Evolutionary conservation across 2,888 invertebrate species (phyloP).

Genomic region (Asteroscopus sphinx): DNA sequence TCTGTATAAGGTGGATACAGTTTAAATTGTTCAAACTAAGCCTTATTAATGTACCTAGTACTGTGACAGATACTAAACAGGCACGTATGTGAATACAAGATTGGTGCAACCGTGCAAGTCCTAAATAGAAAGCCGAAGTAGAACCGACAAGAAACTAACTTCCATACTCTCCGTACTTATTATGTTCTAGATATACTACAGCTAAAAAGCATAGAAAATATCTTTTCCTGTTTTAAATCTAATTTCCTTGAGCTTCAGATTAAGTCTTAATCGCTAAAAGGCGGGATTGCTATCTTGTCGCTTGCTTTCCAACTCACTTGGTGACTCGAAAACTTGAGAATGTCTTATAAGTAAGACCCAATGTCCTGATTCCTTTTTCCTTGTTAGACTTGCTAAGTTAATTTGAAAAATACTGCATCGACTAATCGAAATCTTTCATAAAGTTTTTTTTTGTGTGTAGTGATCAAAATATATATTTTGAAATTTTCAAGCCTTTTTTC

Average conservation of each 20-base stretch:
- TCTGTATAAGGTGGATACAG: too few species aligned
- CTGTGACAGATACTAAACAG: too few species aligned
- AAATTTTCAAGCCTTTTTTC: too few species aligned
- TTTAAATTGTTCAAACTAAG: too few species aligned
- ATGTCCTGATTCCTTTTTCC: slow-evolving; percentile 29
- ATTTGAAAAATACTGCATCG: slow-evolving; percentile 17
- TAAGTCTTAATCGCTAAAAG: slow-evolving; percentile 30
- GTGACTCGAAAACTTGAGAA: slow-evolving; percentile 25
- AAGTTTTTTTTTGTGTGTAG: too few species aligned
- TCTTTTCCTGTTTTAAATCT: slow-evolving; percentile 16
- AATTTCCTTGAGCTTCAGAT: slow-evolving; percentile 24
- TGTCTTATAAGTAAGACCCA: slow-evolving; percentile 30
- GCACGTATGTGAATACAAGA: too few species aligned
- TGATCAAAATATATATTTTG: not conserved
- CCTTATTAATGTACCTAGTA: too few species aligned
- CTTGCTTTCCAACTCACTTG: slow-evolving; percentile 29
- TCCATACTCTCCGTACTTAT: too few species aligned
- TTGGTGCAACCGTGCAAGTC: too few species aligned
- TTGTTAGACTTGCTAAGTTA: slow-evolving; percentile 25
- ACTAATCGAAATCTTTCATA: slow-evolving; percentile 11
- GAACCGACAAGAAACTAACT: too few species aligned
- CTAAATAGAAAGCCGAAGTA: too few species aligned
- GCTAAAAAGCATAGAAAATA: not conserved
- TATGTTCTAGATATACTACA: not conserved
- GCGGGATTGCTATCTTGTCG: slow-evolving; percentile 14